Evolutionary conservation across 2,113 vertebrate genomes (phyloP).

Genomic region (Sander lucioperca): DNA sequence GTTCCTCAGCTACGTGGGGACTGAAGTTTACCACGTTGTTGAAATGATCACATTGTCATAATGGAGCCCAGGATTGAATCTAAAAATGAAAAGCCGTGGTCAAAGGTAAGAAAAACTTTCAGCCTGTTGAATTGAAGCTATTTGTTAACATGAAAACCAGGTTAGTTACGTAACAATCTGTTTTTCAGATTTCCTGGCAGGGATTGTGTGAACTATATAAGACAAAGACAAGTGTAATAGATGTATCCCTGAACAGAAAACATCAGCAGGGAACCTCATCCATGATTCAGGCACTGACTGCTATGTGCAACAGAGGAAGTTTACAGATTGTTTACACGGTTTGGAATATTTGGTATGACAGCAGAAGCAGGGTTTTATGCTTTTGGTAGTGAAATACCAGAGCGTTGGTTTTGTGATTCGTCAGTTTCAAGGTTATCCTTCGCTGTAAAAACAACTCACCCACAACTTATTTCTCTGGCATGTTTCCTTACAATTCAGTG

Average conservation of each 20-base stretch:
- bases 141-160: conserved; percentile 1
- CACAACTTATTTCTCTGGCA: neutral
- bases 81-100: conserved; percentile 25
- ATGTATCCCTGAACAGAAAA: conserved; percentile 27
- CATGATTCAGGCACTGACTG: conserved; percentile 34
- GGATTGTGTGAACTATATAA: conserved; percentile 29
- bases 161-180: conserved; percentile 44
- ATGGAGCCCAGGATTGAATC: conserved; percentile 48
- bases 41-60: conserved; percentile 20
- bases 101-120: conserved; percentile 68
- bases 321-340: conserved; percentile 33
- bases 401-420: conserved; percentile 2
- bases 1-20: conserved; percentile 34
- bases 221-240: conserved; percentile 36
- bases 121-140: conserved; percentile 8
- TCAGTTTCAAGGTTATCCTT: conserved; percentile 1
- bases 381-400: neutral
- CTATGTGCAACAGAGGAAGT: neutral
- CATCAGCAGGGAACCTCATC: conserved; percentile 11
- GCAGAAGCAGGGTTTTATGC: conserved; percentile 10
- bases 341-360: conserved; percentile 14
- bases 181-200: conserved; percentile 19
- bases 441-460: conserved; percentile 1
- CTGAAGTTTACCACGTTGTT: neutral
- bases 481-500: neutral